A percentile compares a stretch with the other conserved stretches of the same genome.
phyloP scores from a whole-genome alignment of 2,113 vertebrate species.

The Nyctibius bracteatus region DNA sequence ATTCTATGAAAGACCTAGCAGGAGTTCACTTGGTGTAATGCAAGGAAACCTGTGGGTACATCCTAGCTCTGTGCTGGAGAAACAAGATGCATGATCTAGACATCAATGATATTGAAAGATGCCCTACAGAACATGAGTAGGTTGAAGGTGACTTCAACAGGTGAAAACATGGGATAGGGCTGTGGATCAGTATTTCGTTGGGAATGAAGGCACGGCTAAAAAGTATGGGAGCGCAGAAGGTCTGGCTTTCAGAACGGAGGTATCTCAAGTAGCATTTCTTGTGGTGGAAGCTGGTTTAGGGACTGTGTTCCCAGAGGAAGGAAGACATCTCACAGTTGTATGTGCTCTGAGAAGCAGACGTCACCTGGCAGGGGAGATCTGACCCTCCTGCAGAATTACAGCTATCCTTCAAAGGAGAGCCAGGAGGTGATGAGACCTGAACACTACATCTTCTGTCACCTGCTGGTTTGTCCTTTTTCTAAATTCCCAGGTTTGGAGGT shows the following conservation, averaged over 20 bases:
- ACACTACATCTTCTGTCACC: neutral
- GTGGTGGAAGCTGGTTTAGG: neutral
- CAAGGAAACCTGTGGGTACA: neutral
- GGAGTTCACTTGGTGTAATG: neutral
- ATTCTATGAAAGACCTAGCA: neutral
- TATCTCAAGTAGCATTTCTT: neutral
- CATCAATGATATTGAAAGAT: rapidly evolving
- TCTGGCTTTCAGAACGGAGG: neutral
- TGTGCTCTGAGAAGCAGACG: neutral
- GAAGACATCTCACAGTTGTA: neutral
- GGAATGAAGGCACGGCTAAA: neutral
- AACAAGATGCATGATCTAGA: neutral
- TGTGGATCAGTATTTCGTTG: neutral
- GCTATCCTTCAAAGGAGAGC: neutral
- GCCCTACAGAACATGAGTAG: too few species aligned
- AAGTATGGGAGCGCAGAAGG: neutral
- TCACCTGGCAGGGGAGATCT: neutral
- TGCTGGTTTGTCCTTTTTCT: neutral
- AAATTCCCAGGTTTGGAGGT: neutral
- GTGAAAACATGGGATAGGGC: neutral
- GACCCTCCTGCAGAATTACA: neutral
- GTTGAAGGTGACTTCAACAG: neutral
- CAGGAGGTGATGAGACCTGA: neutral
- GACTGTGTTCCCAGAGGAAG: neutral
- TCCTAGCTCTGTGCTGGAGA: neutral